Evolutionary conservation across 2,888 invertebrate genomes (phyloP).

Genomic region (Anoplius nigerrimus): DNA sequence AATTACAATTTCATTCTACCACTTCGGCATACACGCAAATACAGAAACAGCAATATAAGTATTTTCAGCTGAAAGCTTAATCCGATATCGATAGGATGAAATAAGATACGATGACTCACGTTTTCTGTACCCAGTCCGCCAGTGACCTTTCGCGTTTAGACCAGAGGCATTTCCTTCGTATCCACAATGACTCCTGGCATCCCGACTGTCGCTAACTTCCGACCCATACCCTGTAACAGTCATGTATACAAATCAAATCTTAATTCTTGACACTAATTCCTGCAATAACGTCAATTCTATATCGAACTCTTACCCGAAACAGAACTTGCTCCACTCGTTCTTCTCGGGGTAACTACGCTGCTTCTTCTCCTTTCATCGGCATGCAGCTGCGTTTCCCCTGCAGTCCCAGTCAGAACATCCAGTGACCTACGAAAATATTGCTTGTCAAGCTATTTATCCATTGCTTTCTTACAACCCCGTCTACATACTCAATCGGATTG

Average conservation of each 20-base stretch:
- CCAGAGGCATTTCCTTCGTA: slow-evolving; percentile 68
- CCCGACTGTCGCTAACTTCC: slow-evolving; percentile 82
- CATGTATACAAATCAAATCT: too few species aligned
- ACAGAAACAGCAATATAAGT: too few species aligned
- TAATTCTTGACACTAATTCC: too few species aligned
- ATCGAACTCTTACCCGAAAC: slow-evolving; percentile 79
- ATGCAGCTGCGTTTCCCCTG: slow-evolving; percentile 58
- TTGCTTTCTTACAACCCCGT: too few species aligned
- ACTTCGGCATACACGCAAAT: too few species aligned
- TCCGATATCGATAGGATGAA: neutral
- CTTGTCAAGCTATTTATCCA: too few species aligned
- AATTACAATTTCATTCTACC: too few species aligned
- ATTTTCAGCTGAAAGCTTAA: too few species aligned
- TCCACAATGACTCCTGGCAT: slow-evolving; percentile 78
- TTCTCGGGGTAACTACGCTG: slow-evolving; percentile 76
- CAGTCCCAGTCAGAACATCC: slow-evolving; percentile 63
- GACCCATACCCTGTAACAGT: slow-evolving; percentile 84
- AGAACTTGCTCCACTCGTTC: slow-evolving; percentile 89
- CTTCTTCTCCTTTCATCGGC: slow-evolving; percentile 68
- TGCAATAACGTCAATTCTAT: too few species aligned
- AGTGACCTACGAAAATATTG: slow-evolving; percentile 55
- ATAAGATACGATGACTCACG: slow-evolving; percentile 73
- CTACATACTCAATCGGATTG: too few species aligned
- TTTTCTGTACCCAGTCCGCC: slow-evolving; percentile 81
- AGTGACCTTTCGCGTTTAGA: slow-evolving; percentile 74